Conservation (phyloP, 2,888 invertebrate genomes). For the Cheilosia soror region DNA sequence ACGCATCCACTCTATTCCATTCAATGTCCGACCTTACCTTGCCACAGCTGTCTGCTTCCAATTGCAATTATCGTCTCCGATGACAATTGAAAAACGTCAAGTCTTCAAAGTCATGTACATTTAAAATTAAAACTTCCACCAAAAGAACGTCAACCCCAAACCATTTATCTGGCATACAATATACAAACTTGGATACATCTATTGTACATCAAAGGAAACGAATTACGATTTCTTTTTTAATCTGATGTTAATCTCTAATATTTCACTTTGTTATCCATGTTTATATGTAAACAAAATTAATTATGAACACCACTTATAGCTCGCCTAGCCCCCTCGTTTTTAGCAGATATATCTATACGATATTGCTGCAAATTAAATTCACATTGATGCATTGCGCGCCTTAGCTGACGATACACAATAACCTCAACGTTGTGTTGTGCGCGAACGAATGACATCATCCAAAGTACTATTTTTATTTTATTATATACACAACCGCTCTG, state of each 20-base stretch:
- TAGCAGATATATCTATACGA: constrained; percentile 40
- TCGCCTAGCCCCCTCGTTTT: not conserved
- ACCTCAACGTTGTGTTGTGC: not conserved
- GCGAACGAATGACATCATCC: constrained; percentile 42
- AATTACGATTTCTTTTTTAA: not conserved
- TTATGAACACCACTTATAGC: constrained; percentile 26
- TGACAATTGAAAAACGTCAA: not conserved
- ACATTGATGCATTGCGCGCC: constrained; percentile 38
- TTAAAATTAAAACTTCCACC: not conserved
- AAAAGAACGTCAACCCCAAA: constrained; percentile 28
- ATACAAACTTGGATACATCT: not conserved
- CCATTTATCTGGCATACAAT: not conserved
- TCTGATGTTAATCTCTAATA: constrained; percentile 26
- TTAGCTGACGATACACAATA: constrained; percentile 31
- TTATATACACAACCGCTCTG: not conserved
- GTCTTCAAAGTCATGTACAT: constrained; percentile 9
- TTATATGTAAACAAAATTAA: constrained; percentile 19
- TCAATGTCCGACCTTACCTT: not conserved
- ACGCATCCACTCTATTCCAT: not conserved
- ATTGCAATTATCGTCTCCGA: not conserved
- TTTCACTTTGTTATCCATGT: constrained; percentile 29
- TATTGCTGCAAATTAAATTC: constrained; percentile 57
- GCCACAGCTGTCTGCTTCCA: not conserved
- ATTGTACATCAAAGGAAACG: constrained; percentile 21
- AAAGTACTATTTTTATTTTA: not conserved